Conservation (phyloP, 2,797 vertebrate species). For the Heliangelus exortis region DNA sequence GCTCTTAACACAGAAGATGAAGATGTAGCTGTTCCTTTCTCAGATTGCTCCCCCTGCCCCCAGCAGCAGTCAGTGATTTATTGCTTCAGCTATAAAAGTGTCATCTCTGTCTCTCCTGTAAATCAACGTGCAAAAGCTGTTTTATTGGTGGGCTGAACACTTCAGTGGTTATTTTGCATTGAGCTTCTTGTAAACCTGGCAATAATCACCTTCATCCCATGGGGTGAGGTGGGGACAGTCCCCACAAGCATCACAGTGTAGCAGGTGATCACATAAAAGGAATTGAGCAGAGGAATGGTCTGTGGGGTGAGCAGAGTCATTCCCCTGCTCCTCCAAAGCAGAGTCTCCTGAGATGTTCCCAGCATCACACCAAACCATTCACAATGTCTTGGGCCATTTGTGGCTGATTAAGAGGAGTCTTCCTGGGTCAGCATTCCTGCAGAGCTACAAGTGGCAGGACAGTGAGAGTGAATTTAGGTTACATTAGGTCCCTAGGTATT, state of each 20-base stretch:
- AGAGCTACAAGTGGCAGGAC: background rate
- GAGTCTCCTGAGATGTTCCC: background rate
- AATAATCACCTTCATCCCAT: rapidly evolving
- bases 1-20: background rate
- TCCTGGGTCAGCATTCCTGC: background rate
- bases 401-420: background rate
- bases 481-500: background rate
- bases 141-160: background rate
- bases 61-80: background rate
- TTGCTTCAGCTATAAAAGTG: background rate
- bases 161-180: rapidly evolving
- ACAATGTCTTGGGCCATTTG: rapidly evolving
- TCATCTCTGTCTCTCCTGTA: background rate
- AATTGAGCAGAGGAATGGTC: background rate
- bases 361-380: rapidly evolving
- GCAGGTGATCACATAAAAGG: background rate
- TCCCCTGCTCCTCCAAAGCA: background rate
- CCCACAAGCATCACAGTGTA: background rate
- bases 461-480: background rate
- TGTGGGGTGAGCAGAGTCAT: background rate
- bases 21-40: background rate
- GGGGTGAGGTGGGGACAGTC: background rate
- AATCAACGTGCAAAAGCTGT: background rate
- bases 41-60: background rate
- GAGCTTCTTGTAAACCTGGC: background rate